Evolutionary conservation across 2,797 vertebrate species (phyloP), one percentile per base, ranked within the genome.

Genomic region (Momotus momota): DNA sequence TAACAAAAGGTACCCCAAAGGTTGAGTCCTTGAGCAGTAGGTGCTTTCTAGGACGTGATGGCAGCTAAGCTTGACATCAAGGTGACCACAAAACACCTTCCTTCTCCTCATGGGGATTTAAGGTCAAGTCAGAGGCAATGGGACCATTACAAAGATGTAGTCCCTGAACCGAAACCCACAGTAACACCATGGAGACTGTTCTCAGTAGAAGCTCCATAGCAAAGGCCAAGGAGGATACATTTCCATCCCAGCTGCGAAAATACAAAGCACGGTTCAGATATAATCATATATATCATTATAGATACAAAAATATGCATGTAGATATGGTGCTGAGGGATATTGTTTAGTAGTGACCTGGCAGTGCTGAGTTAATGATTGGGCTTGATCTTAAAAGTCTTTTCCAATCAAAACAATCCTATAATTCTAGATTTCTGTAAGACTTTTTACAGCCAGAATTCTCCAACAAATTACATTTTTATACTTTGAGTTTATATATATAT

Each of bases 121-220:
- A 81, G 26, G 10, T 90, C 17, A 65, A 25, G 26, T 61, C 17
- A 84, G 58, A 66, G 70, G 9, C 38, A 70, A 29, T 9, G 31
- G 9, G 7, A 49, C 7, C 49, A 9, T 22, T 65, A 54, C 27
- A 61, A 31, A 88, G 62, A 57, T 21, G 4, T 18, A 9, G 19
- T 22, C 7, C 7, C 26, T 20, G 38, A 90, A 43, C 16, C 0
- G 0, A 79, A 46, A 14, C 14, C 40, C 21, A 10, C 1, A 70
- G 21, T 43, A 73, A 58, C 27, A 14, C 19, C 2, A 1, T n/a
- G 8, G 46, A 81, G 31, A 29, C 15, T 72, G 14, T 64, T 74
- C 58, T 52, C 43, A 25, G 6, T 5, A 21, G 13, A 78, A 78
- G 33, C 7, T 22, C 17, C 17, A 14, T 4, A 60, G 14, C 1